A percentile compares a stretch with the other conserved stretches of the same genome.
Conservation (phyloP, 2,113 vertebrate genomes). For the Laticauda laticaudata region DNA sequence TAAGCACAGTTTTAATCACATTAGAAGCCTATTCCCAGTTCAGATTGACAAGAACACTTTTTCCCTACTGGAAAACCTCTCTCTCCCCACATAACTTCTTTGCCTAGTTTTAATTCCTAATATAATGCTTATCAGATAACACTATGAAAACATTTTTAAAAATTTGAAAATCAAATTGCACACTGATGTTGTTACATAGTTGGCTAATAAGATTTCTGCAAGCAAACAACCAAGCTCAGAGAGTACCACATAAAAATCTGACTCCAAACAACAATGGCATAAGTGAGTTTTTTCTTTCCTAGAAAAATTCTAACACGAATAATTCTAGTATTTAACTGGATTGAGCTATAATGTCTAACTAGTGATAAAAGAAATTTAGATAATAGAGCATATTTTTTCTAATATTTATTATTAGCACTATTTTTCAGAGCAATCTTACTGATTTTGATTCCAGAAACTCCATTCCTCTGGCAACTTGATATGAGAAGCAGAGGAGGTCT, state of each 20-base stretch:
- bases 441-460: conserved; percentile 92
- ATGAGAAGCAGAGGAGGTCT: conserved; percentile 91
- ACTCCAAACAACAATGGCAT: not conserved
- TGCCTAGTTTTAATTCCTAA: not conserved
- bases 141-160: not conserved
- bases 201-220: not conserved
- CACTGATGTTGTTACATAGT: not conserved
- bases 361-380: not conserved
- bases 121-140: not conserved
- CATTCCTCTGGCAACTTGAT: conserved; percentile 96
- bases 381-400: not conserved
- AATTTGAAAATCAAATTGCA: not conserved
- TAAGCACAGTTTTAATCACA: not conserved
- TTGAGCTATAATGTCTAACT: not conserved
- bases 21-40: not conserved
- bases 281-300: not conserved
- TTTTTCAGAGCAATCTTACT: conserved; percentile 68
- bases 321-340: not conserved
- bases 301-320: not conserved
- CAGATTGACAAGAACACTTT: not conserved
- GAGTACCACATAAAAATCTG: not conserved
- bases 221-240: not conserved
- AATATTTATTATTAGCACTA: not conserved
- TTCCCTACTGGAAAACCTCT: not conserved
- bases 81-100: not conserved